Percentiles rank a stretch among this genome's conserved stretches.
These are phyloP conservation scores for Euthynnus affinis DNA, from an alignment of 2,797 vertebrate species.

Conservation along the genomic window DNA sequence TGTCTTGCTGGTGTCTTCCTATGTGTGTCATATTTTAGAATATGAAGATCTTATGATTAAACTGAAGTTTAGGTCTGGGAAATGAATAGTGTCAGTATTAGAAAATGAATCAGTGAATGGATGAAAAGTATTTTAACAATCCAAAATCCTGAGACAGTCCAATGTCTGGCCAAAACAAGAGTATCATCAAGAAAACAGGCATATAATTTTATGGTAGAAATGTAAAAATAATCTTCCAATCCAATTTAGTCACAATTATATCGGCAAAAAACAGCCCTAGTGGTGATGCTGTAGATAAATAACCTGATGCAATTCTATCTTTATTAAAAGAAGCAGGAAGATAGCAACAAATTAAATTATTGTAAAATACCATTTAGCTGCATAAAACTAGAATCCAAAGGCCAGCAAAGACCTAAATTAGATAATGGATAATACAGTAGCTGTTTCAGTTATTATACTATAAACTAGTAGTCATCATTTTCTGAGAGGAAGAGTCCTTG, in stretches of 20 bases:
- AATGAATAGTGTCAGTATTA: too few species aligned
- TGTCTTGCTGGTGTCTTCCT: too few species aligned
- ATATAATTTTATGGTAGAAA: not conserved
- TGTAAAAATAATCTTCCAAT: not conserved
- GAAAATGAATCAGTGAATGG: too few species aligned
- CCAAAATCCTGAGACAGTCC: not conserved
- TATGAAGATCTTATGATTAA: too few species aligned
- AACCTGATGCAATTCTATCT: not conserved
- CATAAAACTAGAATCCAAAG: not conserved
- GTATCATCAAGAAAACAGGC: too few species aligned
- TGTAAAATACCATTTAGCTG: not conserved
- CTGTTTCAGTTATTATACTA: constrained; percentile 15
- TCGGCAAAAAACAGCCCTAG: not conserved
- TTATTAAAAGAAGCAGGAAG: not conserved
- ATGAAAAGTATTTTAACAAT: not conserved
- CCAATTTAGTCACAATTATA: not conserved
- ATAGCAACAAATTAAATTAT: not conserved
- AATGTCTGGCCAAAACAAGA: not conserved
- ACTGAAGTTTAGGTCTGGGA: too few species aligned
- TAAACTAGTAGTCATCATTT: constrained; percentile 69
- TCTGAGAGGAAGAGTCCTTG: constrained; percentile 69
- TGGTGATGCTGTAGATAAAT: not conserved
- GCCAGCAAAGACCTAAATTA: constrained; percentile 48
- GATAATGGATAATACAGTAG: not conserved
- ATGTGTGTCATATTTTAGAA: too few species aligned